These are phyloP conservation scores for Ochropleura plecta DNA, from an alignment of 2,888 invertebrate genomes.

Conservation along the genomic window DNA sequence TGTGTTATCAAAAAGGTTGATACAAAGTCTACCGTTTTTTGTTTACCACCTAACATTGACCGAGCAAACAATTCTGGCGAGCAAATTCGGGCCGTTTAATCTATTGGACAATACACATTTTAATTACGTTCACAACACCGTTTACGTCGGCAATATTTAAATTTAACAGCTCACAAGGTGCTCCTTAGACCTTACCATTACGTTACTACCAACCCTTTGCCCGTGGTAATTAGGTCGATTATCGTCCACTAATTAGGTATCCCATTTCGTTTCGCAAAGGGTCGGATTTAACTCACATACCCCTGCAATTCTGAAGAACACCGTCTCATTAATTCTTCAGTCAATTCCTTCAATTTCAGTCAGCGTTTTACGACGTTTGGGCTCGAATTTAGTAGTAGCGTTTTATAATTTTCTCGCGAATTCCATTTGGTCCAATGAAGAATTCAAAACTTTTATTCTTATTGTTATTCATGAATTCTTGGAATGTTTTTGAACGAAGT, in stretches of 20 bases:
- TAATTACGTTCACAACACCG: slow-evolving; percentile 41
- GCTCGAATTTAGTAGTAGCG: slow-evolving; percentile 27
- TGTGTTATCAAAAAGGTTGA: slow-evolving; percentile 20
- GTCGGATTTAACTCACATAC: slow-evolving; percentile 48
- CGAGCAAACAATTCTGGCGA: slow-evolving; percentile 44
- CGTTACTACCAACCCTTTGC: slow-evolving; percentile 47
- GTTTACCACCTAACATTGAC: slow-evolving; percentile 41
- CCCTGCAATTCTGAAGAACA: slow-evolving; percentile 36
- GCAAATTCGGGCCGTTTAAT: slow-evolving; percentile 45
- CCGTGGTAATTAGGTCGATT: slow-evolving; percentile 63
- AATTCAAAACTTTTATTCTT: slow-evolving; percentile 44
- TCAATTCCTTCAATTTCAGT: slow-evolving; percentile 68
- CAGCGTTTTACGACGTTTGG: slow-evolving; percentile 66
- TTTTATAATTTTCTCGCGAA: slow-evolving; percentile 56
- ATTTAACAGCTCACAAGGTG: slow-evolving; percentile 52
- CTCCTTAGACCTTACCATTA: slow-evolving; percentile 39
- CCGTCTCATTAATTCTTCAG: slow-evolving; percentile 67
- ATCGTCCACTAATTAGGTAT: slow-evolving; percentile 66
- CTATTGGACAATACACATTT: slow-evolving; percentile 52
- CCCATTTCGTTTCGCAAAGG: slow-evolving; percentile 56
- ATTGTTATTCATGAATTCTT: slow-evolving; percentile 42
- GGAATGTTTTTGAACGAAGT: slow-evolving; percentile 20
- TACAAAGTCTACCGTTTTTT: slow-evolving; percentile 23
- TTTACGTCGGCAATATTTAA: slow-evolving; percentile 51
- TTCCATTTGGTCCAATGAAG: slow-evolving; percentile 49